Evolutionary conservation across 2,797 vertebrate species (phyloP), one percentile per base, ranked within the genome.

Genomic region (Sebastes alutus): DNA sequence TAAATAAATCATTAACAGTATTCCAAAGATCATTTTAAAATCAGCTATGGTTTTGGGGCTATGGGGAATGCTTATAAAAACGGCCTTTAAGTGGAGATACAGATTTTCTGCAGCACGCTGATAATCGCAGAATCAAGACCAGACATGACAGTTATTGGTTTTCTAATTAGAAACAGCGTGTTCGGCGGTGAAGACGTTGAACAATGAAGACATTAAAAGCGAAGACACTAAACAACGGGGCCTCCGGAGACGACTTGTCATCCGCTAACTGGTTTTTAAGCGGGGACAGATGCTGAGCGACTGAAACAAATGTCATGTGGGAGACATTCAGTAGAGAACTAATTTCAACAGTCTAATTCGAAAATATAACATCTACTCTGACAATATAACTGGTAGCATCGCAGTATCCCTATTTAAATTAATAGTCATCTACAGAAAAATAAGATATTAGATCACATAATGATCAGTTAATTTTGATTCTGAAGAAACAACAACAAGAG

Each of bases 81-180:
- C 25, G 0, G 54, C 23, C 29, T 77, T 38, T 42, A 18, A 71
- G 75, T 67, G 23, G 60, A 30, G 49, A 62, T 77, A 23, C 46
- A 33, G 20, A 29, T 86, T 77, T 67, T 81, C 27, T 83, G 72
- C 70, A 87, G 67, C 25, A 38, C 65, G 59, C 42, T 81, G 61
- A 78, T 77, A 81, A 79, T 78, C 10, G 18, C 49, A 70, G 62
- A 72, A 79, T 82, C 32, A 71, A 27, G 63, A 88, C 54, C 83
- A 80, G 55, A 88, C 71, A 56, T 62, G 60, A 75, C 49, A 85
- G 84, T 83, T 88, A 74, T 73, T 89, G 81, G 76, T 78, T 87
- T 82, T 77, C 67, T 92, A 81, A 92, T 88, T 82, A 78, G 78
- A 87, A 93, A 88, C 83, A 90, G 73, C 35, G 22, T 74, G 64